Conservation (phyloP, 2,113 vertebrate genomes). For the Hemiscyllium ocellatum region DNA sequence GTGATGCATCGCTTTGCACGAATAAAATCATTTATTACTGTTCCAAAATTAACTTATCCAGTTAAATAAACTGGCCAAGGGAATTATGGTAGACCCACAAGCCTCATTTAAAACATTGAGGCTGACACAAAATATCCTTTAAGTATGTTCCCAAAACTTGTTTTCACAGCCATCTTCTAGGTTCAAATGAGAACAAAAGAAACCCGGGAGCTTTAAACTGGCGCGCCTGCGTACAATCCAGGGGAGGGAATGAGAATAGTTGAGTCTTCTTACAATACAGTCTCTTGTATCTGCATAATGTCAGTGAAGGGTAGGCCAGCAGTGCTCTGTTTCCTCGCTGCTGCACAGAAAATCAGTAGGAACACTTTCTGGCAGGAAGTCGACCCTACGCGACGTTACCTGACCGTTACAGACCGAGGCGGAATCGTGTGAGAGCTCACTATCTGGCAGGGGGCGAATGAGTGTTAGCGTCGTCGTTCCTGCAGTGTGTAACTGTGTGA, state of each 20-base stretch:
- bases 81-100: not conserved
- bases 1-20: not conserved
- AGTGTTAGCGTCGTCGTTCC: conserved; percentile 34
- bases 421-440: not conserved
- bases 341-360: not conserved
- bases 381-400: not conserved
- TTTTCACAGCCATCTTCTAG: not conserved
- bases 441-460: conserved; percentile 30
- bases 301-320: not conserved
- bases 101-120: no score
- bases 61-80: not conserved
- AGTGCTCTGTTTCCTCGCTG: not conserved
- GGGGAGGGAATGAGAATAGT: not conserved
- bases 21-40: not conserved
- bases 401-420: not conserved
- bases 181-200: conserved; percentile 13
- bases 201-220: conserved; percentile 8
- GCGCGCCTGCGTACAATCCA: not conserved
- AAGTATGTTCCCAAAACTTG: no score
- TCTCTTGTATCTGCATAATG: not conserved
- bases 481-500: conserved; percentile 23
- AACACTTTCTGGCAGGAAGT: conserved; percentile 31
- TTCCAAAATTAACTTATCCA: not conserved
- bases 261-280: not conserved
- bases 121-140: no score